Conservation (phyloP, 2,888 invertebrate genomes). For the Ichneumon xanthorius region DNA sequence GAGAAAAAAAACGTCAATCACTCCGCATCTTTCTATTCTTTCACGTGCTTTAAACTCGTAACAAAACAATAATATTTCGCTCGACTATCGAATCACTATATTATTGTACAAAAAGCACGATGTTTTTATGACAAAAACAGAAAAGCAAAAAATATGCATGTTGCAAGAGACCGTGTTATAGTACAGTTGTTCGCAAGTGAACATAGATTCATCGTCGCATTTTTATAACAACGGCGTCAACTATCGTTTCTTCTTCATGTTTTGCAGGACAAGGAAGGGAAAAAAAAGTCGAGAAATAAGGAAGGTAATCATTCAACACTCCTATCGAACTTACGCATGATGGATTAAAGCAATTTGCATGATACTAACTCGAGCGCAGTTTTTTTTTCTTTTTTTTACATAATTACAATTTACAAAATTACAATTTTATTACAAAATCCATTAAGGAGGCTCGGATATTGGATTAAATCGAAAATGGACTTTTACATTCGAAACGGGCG, state of each 20-base stretch:
- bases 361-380: conserved; percentile 33
- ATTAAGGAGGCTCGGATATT: not conserved
- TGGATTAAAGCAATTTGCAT: conserved; percentile 25
- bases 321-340: conserved; percentile 41
- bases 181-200: conserved; percentile 17
- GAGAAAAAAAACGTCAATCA: not conserved
- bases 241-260: conserved; percentile 69
- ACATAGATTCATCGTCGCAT: conserved; percentile 20
- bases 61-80: conserved; percentile 2
- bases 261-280: conserved; percentile 93
- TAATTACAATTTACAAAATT: not conserved
- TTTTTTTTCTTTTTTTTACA: not conserved
- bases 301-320: conserved; percentile 88
- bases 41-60: conserved; percentile 11
- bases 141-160: conserved; percentile 38
- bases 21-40: not conserved
- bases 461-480: not conserved
- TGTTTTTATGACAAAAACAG: not conserved
- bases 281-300: conserved; percentile 95
- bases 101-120: conserved; percentile 29
- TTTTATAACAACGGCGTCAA: conserved; percentile 34
- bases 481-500: not conserved
- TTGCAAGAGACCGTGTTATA: conserved; percentile 20
- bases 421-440: not conserved
- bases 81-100: not conserved